Conservation (phyloP, 2,113 vertebrate genomes). For the Poecile atricapillus region DNA sequence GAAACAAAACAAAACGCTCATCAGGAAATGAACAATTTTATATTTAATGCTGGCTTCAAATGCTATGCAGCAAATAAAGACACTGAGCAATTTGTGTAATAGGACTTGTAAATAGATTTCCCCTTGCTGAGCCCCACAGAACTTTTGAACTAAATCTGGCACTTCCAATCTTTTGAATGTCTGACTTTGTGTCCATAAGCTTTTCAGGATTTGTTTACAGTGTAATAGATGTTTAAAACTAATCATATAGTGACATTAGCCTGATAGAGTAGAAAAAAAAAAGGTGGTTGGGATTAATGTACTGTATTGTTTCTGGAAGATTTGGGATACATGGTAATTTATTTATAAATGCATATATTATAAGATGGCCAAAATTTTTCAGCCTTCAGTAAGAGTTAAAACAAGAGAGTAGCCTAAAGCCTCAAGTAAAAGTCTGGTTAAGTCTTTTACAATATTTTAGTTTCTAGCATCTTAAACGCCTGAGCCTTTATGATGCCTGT, state of each 20-base stretch:
- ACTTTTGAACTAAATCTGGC: not conserved
- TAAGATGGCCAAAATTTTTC: not conserved
- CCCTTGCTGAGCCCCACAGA: not conserved
- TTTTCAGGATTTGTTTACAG: not conserved
- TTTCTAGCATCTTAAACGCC: not conserved
- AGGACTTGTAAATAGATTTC: slow-evolving; percentile 14
- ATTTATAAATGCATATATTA: not conserved
- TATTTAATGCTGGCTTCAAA: not conserved
- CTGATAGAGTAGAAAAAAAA: not conserved
- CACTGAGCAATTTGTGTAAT: not conserved
- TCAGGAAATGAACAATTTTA: slow-evolving; percentile 29
- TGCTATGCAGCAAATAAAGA: slow-evolving; percentile 14
- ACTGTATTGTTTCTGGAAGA: not conserved
- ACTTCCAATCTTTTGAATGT: not conserved
- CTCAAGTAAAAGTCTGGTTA: not conserved
- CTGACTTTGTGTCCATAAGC: not conserved
- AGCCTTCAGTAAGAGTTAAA: not conserved
- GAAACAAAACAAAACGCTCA: not conserved
- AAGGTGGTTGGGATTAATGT: not conserved
- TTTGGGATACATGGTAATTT: not conserved
- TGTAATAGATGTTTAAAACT: not conserved
- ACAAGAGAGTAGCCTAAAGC: not conserved
- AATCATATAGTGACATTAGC: not conserved
- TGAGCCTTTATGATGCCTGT: slow-evolving; percentile 8
- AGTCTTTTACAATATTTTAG: not conserved